These are phyloP conservation scores for Sebastes elongatus DNA, from an alignment of 2,797 vertebrate species.

Conservation along the genomic window DNA sequence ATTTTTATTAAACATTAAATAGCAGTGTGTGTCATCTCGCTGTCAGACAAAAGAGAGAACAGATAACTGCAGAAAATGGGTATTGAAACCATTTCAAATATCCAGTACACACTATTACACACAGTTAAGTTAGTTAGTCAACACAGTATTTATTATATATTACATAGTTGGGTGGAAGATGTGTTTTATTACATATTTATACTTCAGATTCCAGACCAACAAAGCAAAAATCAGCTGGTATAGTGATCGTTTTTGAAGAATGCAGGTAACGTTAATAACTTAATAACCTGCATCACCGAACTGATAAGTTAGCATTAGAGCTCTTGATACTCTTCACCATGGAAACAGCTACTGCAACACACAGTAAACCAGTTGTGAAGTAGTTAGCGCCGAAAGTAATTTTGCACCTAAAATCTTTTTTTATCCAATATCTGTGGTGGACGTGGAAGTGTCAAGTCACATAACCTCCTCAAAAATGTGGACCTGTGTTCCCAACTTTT, in stretches of 20 bases:
- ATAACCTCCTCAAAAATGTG: not conserved
- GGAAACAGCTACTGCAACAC: not conserved
- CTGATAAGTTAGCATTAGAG: not conserved
- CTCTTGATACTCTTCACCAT: not conserved
- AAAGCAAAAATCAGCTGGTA: not conserved
- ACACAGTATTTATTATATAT: not conserved
- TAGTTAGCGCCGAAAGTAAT: not conserved
- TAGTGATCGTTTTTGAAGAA: not conserved
- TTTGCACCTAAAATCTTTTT: not conserved
- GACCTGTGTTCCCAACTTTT: not conserved
- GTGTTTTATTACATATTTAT: not conserved
- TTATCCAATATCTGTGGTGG: not conserved
- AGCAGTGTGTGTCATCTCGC: no score
- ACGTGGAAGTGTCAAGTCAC: not conserved
- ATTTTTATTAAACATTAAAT: no score
- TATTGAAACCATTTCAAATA: no score
- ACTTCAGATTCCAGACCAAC: not conserved
- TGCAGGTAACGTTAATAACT: not conserved
- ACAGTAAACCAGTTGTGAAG: not conserved
- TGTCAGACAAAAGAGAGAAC: no score
- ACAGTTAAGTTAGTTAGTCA: not conserved
- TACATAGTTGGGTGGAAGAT: not conserved
- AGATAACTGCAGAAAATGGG: no score
- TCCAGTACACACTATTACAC: not conserved
- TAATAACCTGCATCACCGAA: not conserved